Evolutionary conservation across 2,113 vertebrate species (phyloP), one percentile per base, ranked within the genome.

Genomic region (Chaetodon auriga): DNA sequence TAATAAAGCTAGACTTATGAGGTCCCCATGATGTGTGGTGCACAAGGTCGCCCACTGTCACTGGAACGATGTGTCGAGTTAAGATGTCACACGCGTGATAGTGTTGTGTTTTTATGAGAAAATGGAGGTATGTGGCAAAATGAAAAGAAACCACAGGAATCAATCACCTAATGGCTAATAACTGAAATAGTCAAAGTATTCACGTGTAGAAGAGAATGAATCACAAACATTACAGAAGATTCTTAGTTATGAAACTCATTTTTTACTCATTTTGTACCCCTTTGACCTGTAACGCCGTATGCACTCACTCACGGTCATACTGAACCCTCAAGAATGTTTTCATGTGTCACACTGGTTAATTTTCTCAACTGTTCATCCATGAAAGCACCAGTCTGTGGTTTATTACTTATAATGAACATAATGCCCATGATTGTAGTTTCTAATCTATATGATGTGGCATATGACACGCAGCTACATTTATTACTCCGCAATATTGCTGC

Each of bases 301-400:
- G 69, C 84, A 72, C 80, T 92, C 75, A 75, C 69, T 91, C 87
- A 86, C 15, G 12, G 63, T 78, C 75, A 68, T 38, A 75, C 63
- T 51, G 68, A 89, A 68, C 43, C 45, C 68, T 45, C 60, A 21
- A 60, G 57, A 90, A 82, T 49, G 64, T 90, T 93, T 88, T 85
- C 74, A 78, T 83, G 46, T 85, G 75, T 82, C 64, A 65, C 15
- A n/a, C 75, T 60, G 36, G 61, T 84, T 83, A 48, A 89, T 87
- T 92, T 87, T 82, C 83, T 87, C 30, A 9, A 75, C 73, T 68
- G 73, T 84, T 83, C 86, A 91, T 74, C 83, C 81, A 74, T 88
- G 83, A 78, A 93, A 87, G 81, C 61, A 85, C 55, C 81, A 68
- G 66, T 76, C 43, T 0, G 87, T 78, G 89, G 89, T 87, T 89